Evolutionary conservation across 92 coral and sea anemone species (phyloP).

Genomic region (Phenganax stokvisi): DNA sequence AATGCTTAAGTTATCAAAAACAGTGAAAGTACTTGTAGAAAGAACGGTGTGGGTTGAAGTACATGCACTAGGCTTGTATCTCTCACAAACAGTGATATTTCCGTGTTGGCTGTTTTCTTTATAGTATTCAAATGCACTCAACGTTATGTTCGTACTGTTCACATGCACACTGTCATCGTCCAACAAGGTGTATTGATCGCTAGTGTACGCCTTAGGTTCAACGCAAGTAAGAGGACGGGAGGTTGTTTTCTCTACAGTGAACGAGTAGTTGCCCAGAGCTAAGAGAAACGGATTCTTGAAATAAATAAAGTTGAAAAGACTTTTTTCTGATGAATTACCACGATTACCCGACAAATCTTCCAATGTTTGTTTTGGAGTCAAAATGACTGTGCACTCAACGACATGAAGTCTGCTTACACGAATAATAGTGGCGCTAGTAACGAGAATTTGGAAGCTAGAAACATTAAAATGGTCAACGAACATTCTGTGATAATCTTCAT

Average conservation of each 20-base stretch:
- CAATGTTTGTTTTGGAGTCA: slow-evolving; percentile 16
- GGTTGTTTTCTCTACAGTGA: slow-evolving; percentile 18
- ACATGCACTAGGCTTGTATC: slow-evolving; percentile 35
- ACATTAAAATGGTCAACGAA: background rate
- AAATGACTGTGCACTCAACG: background rate
- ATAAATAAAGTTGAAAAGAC: slow-evolving; percentile 6
- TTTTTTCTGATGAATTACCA: too few species aligned
- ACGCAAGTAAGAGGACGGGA: slow-evolving; percentile 31
- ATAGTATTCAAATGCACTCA: slow-evolving; percentile 14
- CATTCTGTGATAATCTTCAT: background rate
- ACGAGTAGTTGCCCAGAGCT: background rate
- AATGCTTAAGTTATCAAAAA: slow-evolving; percentile 24
- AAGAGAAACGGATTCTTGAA: background rate
- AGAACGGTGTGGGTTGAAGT: background rate
- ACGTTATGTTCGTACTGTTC: slow-evolving; percentile 14
- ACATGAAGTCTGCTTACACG: background rate
- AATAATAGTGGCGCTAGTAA: background rate
- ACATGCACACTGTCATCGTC: slow-evolving; percentile 3
- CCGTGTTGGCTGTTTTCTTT: background rate
- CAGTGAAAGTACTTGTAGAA: background rate
- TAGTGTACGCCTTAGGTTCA: background rate
- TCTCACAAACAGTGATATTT: slow-evolving; percentile 35
- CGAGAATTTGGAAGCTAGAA: background rate
- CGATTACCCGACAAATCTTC: background rate
- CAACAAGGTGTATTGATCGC: slow-evolving; percentile 9